A percentile compares a stretch with the other conserved stretches of the same genome.
phyloP scores from a whole-genome alignment of 2,113 vertebrate genomes.

The Tauraco erythrolophus region DNA sequence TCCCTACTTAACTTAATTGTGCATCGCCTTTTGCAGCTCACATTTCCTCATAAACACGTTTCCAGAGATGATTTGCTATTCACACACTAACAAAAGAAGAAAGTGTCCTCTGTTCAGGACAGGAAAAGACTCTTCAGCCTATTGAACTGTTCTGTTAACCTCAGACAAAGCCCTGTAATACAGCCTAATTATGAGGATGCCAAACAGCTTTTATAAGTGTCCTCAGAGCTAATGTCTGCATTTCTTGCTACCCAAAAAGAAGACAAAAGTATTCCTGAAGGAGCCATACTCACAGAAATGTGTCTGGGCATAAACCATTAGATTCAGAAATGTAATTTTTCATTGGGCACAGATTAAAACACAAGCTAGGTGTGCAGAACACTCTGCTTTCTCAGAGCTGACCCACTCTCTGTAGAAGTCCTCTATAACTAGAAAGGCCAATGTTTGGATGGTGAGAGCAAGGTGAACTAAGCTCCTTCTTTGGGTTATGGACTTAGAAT shows the following conservation, averaged over 20 bases:
- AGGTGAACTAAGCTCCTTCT: background rate
- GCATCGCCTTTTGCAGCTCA: background rate
- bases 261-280: background rate
- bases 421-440: background rate
- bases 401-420: background rate
- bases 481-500: background rate
- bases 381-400: background rate
- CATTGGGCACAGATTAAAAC: background rate
- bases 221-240: background rate
- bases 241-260: background rate
- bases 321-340: background rate
- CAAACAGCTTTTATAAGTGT: background rate
- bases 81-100: conserved; percentile 32
- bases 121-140: conserved; percentile 29
- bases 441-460: background rate
- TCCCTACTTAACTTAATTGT: background rate
- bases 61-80: conserved; percentile 29
- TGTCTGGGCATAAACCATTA: background rate
- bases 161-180: conserved; percentile 41
- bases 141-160: conserved; percentile 4
- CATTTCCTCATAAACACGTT: conserved; percentile 33
- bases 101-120: background rate
- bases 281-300: background rate
- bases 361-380: background rate
- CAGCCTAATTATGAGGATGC: conserved; percentile 14